A percentile compares a stretch with the other conserved stretches of the same genome.
Conservation (phyloP, 2,797 vertebrate genomes). For the Distichodus sexfasciatus region DNA sequence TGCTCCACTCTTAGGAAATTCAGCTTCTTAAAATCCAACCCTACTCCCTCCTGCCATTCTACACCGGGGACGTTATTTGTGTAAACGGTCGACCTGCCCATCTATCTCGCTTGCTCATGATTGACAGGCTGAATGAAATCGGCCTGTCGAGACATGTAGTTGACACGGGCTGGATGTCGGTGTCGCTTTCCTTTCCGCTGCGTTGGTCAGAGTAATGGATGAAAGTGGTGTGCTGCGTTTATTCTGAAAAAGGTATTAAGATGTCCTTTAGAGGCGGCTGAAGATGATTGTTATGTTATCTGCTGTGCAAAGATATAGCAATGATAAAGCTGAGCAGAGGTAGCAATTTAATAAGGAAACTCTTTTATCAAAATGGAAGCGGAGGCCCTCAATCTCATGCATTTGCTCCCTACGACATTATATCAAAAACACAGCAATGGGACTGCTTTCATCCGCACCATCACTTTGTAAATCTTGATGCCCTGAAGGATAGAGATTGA, state of each 20-base stretch:
- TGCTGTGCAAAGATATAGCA: too few species aligned
- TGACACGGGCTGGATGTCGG: neutral
- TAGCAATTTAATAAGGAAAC: neutral
- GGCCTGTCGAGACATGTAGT: neutral
- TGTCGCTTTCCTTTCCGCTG: neutral
- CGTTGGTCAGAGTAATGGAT: neutral
- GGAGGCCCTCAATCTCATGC: neutral
- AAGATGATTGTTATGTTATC: too few species aligned
- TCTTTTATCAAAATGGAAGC: neutral
- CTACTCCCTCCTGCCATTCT: neutral
- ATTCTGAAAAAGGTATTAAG: too few species aligned
- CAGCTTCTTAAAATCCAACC: slow-evolving; percentile 18
- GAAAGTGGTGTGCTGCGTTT: too few species aligned
- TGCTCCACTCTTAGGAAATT: slow-evolving; percentile 59
- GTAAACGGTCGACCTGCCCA: neutral
- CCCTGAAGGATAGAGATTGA: neutral
- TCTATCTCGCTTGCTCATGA: neutral
- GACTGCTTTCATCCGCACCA: neutral
- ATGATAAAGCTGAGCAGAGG: too few species aligned
- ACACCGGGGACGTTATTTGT: neutral
- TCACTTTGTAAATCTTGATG: neutral
- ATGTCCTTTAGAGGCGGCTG: too few species aligned
- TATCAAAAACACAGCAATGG: too few species aligned
- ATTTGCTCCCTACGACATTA: too few species aligned
- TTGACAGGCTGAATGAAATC: slow-evolving; percentile 17